These are phyloP conservation scores for Eubasilissa regina DNA, from an alignment of 1,140 invertebrate species.

Conservation along the genomic window DNA sequence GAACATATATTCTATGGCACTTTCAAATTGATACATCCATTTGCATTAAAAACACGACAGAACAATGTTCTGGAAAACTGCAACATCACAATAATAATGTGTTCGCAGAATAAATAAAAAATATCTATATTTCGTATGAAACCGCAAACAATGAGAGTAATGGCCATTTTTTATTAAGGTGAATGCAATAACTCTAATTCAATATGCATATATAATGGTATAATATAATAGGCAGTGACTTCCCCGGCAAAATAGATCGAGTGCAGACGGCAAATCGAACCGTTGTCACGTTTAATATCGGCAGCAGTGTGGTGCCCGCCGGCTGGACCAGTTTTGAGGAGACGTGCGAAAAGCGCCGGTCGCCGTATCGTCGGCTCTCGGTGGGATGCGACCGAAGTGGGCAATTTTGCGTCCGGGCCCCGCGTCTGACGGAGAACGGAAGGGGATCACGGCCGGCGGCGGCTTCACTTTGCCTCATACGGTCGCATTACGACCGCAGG, in stretches of 20 bases:
- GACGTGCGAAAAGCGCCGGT: background rate
- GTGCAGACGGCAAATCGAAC: conserved; percentile 33
- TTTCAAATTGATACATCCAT: no score
- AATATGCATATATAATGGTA: conserved; percentile 28
- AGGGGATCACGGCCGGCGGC: background rate
- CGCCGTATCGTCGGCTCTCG: background rate
- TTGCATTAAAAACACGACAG: no score
- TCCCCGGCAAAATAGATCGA: conserved; percentile 19
- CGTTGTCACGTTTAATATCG: conserved; percentile 39
- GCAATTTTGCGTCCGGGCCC: background rate
- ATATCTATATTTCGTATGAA: no score
- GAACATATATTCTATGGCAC: no score
- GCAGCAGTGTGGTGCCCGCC: background rate
- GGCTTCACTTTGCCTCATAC: conserved; percentile 17
- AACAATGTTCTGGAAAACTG: no score
- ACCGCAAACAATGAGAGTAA: no score
- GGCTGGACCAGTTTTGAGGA: conserved; percentile 28
- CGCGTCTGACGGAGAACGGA: background rate
- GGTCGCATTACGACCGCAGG: conserved; percentile 19
- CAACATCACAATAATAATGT: no score
- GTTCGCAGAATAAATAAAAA: no score
- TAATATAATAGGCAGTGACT: background rate
- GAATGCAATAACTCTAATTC: background rate
- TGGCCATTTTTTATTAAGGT: no score
- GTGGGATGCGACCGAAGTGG: background rate